Evolutionary conservation across 2,888 invertebrate genomes (phyloP), one percentile per base, ranked within the genome.

Genomic region (Synanthedon formicaeformis): DNA sequence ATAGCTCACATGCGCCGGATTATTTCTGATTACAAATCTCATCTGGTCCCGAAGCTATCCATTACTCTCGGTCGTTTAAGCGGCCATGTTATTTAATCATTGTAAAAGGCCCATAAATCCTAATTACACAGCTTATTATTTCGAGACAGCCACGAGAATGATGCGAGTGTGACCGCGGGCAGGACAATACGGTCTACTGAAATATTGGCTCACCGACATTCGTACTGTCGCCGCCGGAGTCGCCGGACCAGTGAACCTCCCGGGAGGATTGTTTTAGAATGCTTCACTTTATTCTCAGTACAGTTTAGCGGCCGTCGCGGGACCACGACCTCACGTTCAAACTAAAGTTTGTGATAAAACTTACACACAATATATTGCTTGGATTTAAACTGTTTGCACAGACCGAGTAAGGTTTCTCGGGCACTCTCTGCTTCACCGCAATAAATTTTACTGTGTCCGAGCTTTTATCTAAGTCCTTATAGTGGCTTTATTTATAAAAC

Each of bases 41-140:
- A 71, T 74, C 67, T 67, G 63, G 65, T 66, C 66, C 59, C 58
- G 63, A 63, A 62, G 63, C 69, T 63, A 75, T 73, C 63, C 65
- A 70, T 78, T 71, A 69, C 70, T 63, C 60, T 61, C 59, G 60
- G 41, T 13, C 16, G 41, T 41, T 71, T 75, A 79, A 77, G 69
- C 63, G 57, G 59, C 59, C 60, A 57, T 57, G 65, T 64, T 69
- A 71, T 79, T 82, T 80, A 79, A 80, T 82, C 80, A 79, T 81
- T 71, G 72, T 74, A 75, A 81, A 77, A 73, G 74, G 69, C 62
- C 69, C 71, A 78, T 84, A 82, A 83, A 84, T 84, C 73, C 77
- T 80, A 80, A 82, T 83, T 82, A 82, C 75, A 77, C 60, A 70
- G 75, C 82, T 81, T 83, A 82, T 84, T 82, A 83, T 81, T 81